Percentiles rank a stretch among this genome's conserved stretches.
These are phyloP conservation scores for Tapirus terrestris DNA, from an alignment of 2,113 vertebrate genomes.

Conservation along the genomic window DNA sequence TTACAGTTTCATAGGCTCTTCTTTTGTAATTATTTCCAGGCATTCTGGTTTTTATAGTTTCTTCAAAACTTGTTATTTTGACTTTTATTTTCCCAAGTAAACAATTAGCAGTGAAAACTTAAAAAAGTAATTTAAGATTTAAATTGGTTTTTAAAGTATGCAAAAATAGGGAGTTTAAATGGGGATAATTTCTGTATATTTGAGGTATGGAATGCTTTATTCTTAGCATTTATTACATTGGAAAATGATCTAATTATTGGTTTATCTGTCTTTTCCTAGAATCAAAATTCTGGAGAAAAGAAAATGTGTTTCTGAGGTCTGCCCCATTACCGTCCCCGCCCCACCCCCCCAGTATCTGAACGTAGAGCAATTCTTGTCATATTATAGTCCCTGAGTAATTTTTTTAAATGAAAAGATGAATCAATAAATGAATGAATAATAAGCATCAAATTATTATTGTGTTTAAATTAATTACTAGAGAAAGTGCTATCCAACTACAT, in stretches of 20 bases:
- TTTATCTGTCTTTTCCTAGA: not conserved
- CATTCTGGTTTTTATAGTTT: constrained; percentile 23
- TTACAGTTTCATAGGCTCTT: constrained; percentile 37
- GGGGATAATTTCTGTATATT: not conserved
- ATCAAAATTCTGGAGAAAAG: constrained; percentile 38
- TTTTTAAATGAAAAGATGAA: constrained; percentile 3
- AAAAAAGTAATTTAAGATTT: not conserved
- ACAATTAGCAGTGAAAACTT: not conserved
- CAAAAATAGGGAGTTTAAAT: constrained; percentile 12
- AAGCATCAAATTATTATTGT: constrained; percentile 5
- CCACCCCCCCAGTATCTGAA: not conserved
- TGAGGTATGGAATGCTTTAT: not conserved
- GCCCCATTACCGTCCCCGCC: not conserved
- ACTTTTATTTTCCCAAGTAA: constrained; percentile 46
- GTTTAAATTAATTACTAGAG: constrained; percentile 43
- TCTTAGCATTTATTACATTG: constrained; percentile 1
- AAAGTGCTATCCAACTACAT: not conserved
- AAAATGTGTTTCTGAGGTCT: constrained; percentile 3
- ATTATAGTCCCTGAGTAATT: not conserved
- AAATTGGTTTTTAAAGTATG: not conserved
- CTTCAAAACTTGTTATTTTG: constrained; percentile 29
- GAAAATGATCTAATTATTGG: constrained; percentile 7
- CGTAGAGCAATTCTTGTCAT: not conserved
- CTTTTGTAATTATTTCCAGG: constrained; percentile 55
- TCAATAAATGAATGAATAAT: not conserved